Conservation (phyloP, 2,113 vertebrate genomes). For the Himantopus leucocephalus region DNA sequence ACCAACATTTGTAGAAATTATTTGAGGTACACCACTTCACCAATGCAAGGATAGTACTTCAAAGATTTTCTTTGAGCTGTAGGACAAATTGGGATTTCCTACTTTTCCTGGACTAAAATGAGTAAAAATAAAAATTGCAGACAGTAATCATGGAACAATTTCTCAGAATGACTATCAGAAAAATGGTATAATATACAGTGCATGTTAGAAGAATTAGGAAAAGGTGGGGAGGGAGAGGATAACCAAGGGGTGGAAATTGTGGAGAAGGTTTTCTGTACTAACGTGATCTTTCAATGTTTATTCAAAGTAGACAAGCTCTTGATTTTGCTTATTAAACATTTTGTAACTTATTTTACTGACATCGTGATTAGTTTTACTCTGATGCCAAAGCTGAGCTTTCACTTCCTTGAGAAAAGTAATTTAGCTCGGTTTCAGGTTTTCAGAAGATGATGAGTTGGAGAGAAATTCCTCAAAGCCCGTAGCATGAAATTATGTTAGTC, state of each 20-base stretch:
- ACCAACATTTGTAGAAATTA: background rate
- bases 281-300: background rate
- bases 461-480: background rate
- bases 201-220: background rate
- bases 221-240: background rate
- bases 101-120: background rate
- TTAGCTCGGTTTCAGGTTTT: background rate
- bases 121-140: background rate
- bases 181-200: background rate
- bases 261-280: background rate
- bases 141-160: background rate
- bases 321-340: background rate
- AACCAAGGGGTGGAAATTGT: background rate
- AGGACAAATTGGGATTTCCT: background rate
- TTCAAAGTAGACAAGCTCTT: background rate
- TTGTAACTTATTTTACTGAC: background rate
- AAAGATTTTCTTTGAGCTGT: background rate
- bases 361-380: background rate
- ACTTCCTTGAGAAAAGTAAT: background rate
- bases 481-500: background rate
- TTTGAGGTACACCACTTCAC: background rate
- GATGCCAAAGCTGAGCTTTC: background rate
- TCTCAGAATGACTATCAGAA: background rate
- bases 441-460: background rate
- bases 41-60: background rate